Evolutionary conservation across 2,113 vertebrate genomes (phyloP).

Genomic region (Rhinopomastus cyanomelas): DNA sequence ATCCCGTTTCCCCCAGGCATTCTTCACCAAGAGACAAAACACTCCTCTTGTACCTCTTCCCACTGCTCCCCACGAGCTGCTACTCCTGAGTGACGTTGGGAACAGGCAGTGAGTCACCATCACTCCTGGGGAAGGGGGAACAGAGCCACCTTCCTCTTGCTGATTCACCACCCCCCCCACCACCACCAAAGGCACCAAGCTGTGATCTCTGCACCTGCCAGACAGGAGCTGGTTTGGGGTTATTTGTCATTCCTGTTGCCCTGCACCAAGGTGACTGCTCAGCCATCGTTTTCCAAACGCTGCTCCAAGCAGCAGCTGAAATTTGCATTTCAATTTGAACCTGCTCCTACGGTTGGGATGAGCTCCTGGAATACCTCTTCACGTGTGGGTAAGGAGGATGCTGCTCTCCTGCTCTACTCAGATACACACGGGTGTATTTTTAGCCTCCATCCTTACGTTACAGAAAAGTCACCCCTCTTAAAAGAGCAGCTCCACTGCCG

Average conservation of each 20-base stretch:
- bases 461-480: slow-evolving; percentile 63
- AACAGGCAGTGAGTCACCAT: neutral
- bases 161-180: neutral
- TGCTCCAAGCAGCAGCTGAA: neutral
- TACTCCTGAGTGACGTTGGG: neutral
- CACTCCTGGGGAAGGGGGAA: neutral
- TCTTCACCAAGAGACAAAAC: neutral
- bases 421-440: neutral
- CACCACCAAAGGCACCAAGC: neutral
- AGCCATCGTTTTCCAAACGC: neutral
- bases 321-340: slow-evolving; percentile 48
- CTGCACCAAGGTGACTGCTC: slow-evolving; percentile 54
- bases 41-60: neutral
- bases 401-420: neutral
- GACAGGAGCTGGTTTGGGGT: too few relatives aligned
- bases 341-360: neutral
- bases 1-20: neutral
- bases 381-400: neutral
- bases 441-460: slow-evolving; percentile 50
- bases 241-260: neutral
- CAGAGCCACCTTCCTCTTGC: neutral
- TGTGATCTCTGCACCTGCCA: too few relatives aligned
- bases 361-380: neutral
- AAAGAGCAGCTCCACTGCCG: slow-evolving; percentile 64
- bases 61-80: neutral